Base-by-base conservation (phyloP, 2,888 invertebrate genomes). In the Boloria selene region DNA sequence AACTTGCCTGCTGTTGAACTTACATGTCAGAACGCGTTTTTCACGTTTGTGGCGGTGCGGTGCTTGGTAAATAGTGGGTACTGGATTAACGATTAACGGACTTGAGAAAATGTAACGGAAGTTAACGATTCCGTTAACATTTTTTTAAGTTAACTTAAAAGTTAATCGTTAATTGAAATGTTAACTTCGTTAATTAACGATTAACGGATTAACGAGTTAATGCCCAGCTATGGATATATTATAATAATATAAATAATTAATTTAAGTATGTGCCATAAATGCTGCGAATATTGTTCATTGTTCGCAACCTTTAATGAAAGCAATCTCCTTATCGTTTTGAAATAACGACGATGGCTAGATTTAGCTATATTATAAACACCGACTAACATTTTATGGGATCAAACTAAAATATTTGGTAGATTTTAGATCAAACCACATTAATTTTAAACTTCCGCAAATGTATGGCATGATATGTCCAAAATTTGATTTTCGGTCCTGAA, bases 331-430 rank as follows among this genome's bases (percentile, higher is more conserved):
- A 13, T 51, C 10, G 14, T 47, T 50, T 58, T 50, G 16, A 42
- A 58, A 53, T 50, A 45, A 50, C 10, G 22, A 62, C 49, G 44
- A 64, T 59, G 59, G 49, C 50, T 50, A 59, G 62, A 38, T 62
- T 54, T 59, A 38, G 53, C 42, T 62, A 65, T 54, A 44, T 50
- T 59, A 49, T 45, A 26, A 63, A 65, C 55, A 61, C 77, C 76
- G 77, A 75, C 79, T 78, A 80, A 78, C 79, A 77, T 86, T 63
- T 83, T 80, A 87, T 87, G 90, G 90, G 90, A 90, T 84, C 90
- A 90, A 90, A 86, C 83, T 63, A 56, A 47, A 82, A 73, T 73
- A 74, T 74, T 45, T 56, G 71, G 75, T 75, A 76, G 73, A 63
- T 61, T 63, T 71, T 71, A 70, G 71, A 70, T 63, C 17, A 50